Evolutionary conservation across 2,797 vertebrate species (phyloP).

Genomic region (Alauda arvensis): DNA sequence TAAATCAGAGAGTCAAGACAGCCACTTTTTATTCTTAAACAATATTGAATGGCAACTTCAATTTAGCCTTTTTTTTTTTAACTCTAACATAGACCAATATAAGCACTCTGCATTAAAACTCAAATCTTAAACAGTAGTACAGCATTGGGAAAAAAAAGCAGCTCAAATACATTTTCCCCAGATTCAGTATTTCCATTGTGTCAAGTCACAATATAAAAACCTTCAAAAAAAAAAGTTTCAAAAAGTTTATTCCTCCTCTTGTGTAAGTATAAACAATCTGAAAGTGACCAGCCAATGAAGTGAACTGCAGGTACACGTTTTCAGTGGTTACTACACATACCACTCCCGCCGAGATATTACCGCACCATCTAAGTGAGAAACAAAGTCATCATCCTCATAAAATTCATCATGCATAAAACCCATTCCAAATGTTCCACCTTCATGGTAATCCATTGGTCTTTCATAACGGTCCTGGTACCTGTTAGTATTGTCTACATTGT

Average conservation of each 20-base stretch:
- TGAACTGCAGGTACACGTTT: constrained; percentile 60
- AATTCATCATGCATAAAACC: constrained; percentile 87
- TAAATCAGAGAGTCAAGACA: constrained; percentile 66
- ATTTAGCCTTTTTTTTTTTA: constrained; percentile 56
- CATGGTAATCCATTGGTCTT: constrained; percentile 79
- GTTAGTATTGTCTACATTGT: constrained; percentile 83
- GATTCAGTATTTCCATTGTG: constrained; percentile 67
- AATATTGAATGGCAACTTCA: constrained; percentile 46
- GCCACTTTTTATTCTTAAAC: constrained; percentile 61
- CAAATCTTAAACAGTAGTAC: constrained; percentile 76
- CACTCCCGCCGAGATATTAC: constrained; percentile 98
- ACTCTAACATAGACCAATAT: constrained; percentile 69
- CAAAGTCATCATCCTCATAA: constrained; percentile 92
- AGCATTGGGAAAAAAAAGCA: constrained; percentile 70
- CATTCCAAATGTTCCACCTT: constrained; percentile 84
- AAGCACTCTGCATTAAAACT: constrained; percentile 71
- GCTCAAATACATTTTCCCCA: constrained; percentile 71
- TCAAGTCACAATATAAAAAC: constrained; percentile 77
- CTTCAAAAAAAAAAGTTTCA: constrained; percentile 59
- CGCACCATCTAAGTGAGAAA: constrained; percentile 95
- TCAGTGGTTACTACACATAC: constrained; percentile 88
- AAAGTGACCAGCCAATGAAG: constrained; percentile 73
- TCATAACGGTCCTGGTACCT: constrained; percentile 78
- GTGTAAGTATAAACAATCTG: constrained; percentile 76
- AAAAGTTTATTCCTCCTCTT: constrained; percentile 76